Conservation (phyloP, 2,797 vertebrate species). For the Dryobates pubescens region DNA sequence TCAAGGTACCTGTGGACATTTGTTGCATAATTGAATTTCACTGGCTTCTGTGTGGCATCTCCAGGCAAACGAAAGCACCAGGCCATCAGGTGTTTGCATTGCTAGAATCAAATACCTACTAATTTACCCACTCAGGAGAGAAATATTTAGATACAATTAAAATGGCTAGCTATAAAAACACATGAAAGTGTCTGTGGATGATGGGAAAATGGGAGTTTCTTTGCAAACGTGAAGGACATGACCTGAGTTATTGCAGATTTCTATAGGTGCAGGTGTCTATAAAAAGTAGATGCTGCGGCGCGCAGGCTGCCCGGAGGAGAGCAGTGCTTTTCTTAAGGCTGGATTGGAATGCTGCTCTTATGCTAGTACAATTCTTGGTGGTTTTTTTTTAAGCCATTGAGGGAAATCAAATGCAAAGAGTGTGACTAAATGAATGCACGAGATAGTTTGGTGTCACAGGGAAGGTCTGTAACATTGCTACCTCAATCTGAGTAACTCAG, state of each 20-base stretch:
- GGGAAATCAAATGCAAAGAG: not conserved
- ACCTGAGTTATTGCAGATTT: not conserved
- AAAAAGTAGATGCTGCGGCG: not conserved
- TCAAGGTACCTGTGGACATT: not conserved
- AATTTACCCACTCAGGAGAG: conserved; percentile 6
- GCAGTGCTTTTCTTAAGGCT: not conserved
- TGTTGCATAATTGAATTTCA: not conserved
- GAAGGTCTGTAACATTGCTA: not conserved
- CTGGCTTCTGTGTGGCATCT: not conserved
- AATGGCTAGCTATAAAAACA: conserved; percentile 41
- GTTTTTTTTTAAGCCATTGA: not conserved
- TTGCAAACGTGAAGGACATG: not conserved
- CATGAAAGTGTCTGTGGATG: not conserved
- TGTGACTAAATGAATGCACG: not conserved
- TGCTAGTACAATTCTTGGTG: not conserved
- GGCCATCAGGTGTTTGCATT: conserved; percentile 36
- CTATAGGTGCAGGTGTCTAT: not conserved
- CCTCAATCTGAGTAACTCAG: not conserved
- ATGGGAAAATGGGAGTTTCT: not conserved
- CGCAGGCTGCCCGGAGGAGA: not conserved
- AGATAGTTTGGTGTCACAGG: not conserved
- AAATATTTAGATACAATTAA: conserved; percentile 47
- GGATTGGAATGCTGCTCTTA: not conserved
- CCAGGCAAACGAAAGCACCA: not conserved
- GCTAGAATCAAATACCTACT: conserved; percentile 32